phyloP scores from a whole-genome alignment of 2,113 vertebrate genomes.

The Monopterus albus region DNA sequence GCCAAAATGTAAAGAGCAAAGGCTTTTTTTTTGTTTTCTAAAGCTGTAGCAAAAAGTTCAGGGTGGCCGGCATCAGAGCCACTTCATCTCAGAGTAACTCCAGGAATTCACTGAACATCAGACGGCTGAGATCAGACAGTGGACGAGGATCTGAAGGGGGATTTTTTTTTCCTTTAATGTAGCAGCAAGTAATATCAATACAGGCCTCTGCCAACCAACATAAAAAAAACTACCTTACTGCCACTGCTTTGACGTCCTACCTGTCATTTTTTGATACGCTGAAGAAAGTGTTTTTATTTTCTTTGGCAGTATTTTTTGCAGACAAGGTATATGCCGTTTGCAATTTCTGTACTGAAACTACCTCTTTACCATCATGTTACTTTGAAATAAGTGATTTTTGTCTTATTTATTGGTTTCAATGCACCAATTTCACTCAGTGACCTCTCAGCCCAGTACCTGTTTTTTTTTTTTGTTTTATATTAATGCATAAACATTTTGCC shows the following conservation, averaged over 20 bases:
- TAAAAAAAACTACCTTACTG: slow-evolving; percentile 30
- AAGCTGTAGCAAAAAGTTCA: slow-evolving; percentile 9
- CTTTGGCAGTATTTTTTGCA: slow-evolving; percentile 56
- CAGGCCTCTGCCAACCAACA: slow-evolving; percentile 1
- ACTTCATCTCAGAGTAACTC: slow-evolving; percentile 35
- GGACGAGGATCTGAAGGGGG: slow-evolving; percentile 46
- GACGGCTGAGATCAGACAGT: slow-evolving; percentile 52
- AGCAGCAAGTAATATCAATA: background rate
- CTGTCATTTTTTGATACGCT: slow-evolving; percentile 16
- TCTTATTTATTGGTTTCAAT: slow-evolving; percentile 83
- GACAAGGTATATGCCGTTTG: slow-evolving; percentile 80
- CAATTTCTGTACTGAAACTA: slow-evolving; percentile 93
- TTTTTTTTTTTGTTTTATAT: slow-evolving; percentile 7
- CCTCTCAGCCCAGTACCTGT: slow-evolving; percentile 25
- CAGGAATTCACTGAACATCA: slow-evolving; percentile 54
- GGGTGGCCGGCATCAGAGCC: slow-evolving; percentile 36
- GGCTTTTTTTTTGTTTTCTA: background rate
- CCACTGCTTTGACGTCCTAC: slow-evolving; percentile 23
- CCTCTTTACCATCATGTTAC: slow-evolving; percentile 88
- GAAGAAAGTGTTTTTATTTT: slow-evolving; percentile 51
- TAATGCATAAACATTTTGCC: slow-evolving; percentile 21
- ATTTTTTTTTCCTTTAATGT: slow-evolving; percentile 47
- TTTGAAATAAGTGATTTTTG: slow-evolving; percentile 81
- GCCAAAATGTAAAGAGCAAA: background rate
- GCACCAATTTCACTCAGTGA: slow-evolving; percentile 60